Base-by-base conservation (phyloP, 2,797 vertebrate species). In the Botia almorhae region DNA sequence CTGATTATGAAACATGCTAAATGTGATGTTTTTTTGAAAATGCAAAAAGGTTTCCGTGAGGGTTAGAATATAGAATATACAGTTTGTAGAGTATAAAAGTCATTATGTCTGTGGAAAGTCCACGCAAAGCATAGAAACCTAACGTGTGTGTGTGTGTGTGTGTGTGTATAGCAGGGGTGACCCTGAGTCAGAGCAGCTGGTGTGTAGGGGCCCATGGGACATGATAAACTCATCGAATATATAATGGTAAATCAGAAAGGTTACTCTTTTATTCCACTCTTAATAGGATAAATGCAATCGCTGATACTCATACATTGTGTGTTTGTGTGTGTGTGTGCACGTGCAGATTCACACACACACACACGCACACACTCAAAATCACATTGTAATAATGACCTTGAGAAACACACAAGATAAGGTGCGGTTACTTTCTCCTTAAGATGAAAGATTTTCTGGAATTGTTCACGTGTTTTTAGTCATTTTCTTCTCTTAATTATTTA, bases 181-280 rank as follows among this genome's bases (percentile, higher is more conserved):
- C 81, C 70, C 81, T 79, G 73, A 81, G 69, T 53, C 68, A 53
- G 73, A 78, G 70, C 81, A 82, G 81, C 81, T 82, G 81, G 81
- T 82, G 81, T 82, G 55, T 60, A 68, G 14, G 26, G n/a, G 61
- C 81, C 64, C 81, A 51, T 26, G 70, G 76, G 81, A 74, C 21
- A 26, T 69, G 76, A 74, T 67, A 80, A 73, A 74, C 70, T 73
- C 78, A 74, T 80, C 19, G 21, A 7, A 74, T 80, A 56, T 67
- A 68, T 67, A 67, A 80, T 67, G 51, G 71, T 56, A 73, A 56
- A 82, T 79, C 43, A 53, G 75, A 76, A 78, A 82, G 48, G 69
- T 80, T 80, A 73, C 17, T 33, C 4, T 17, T 69, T 69, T 36
- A 43, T 39, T 61, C 26, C 12, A 50, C 19, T 63, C 48, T 61